phyloP scores from a whole-genome alignment of 2,113 vertebrate genomes.

The Rhinopomastus cyanomelas region DNA sequence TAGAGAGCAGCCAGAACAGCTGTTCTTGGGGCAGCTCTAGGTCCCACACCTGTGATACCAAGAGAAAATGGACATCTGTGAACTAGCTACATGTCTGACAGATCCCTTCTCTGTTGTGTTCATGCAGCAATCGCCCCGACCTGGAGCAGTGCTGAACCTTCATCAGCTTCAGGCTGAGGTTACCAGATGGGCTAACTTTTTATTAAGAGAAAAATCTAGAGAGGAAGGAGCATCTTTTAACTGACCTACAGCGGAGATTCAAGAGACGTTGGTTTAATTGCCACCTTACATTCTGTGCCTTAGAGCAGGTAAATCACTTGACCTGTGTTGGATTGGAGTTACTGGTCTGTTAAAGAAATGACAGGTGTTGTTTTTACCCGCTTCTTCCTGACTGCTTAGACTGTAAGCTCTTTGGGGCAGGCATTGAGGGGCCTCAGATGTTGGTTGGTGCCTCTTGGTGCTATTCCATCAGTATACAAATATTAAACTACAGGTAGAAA shows the following conservation, averaged over 20 bases:
- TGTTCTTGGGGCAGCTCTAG: neutral
- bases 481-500: slow-evolving; percentile 66
- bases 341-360: neutral
- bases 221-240: neutral
- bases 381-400: slow-evolving; percentile 45
- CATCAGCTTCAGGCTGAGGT: neutral
- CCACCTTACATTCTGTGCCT: neutral
- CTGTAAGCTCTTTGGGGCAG: slow-evolving; percentile 67
- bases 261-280: neutral
- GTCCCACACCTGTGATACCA: neutral
- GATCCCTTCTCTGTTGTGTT: neutral
- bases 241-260: neutral
- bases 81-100: neutral
- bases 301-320: slow-evolving; percentile 26
- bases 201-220: neutral
- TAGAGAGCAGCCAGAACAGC: neutral
- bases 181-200: neutral
- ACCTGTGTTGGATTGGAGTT: neutral
- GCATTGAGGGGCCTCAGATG: slow-evolving; percentile 36
- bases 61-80: neutral
- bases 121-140: neutral
- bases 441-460: slow-evolving; percentile 52
- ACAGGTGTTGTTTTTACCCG: neutral
- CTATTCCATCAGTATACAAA: slow-evolving; percentile 57
- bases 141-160: neutral